phyloP scores from a whole-genome alignment of 1,140 invertebrate genomes.

The Lamellibrachia luymesi region DNA sequence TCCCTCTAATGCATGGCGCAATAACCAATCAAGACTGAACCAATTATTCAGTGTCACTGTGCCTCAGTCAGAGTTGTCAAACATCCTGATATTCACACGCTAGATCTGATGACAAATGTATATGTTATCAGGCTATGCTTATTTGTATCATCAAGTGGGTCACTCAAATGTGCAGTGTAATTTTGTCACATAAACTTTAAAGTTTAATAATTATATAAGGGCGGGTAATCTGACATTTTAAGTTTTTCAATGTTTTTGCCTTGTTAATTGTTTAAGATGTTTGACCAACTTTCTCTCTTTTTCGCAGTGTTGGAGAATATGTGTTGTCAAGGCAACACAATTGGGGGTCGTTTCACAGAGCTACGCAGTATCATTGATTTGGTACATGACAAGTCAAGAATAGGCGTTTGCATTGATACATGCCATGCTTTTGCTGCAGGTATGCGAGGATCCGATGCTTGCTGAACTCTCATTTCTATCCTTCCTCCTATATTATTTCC shows the following conservation, averaged over 20 bases:
- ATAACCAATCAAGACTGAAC: no score
- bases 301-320: slow-evolving; percentile 58
- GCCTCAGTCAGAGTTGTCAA: no score
- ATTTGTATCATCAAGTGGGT: no score
- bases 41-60: no score
- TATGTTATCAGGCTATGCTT: not conserved
- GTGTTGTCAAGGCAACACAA: slow-evolving; percentile 58
- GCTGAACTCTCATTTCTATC: not conserved
- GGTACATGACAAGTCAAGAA: slow-evolving; percentile 58
- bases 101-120: not conserved
- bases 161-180: no score
- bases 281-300: slow-evolving; percentile 21
- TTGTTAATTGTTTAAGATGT: not conserved
- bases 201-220: no score
- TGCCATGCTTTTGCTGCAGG: slow-evolving; percentile 64
- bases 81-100: no score
- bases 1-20: no score
- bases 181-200: no score
- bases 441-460: slow-evolving; percentile 30
- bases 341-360: slow-evolving; percentile 61
- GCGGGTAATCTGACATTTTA: no score
- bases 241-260: no score
- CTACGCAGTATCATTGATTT: slow-evolving; percentile 57
- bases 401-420: slow-evolving; percentile 63
- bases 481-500: not conserved